phyloP scores from a whole-genome alignment of 2,797 vertebrate species.

The Semaprochilodus insignis region DNA sequence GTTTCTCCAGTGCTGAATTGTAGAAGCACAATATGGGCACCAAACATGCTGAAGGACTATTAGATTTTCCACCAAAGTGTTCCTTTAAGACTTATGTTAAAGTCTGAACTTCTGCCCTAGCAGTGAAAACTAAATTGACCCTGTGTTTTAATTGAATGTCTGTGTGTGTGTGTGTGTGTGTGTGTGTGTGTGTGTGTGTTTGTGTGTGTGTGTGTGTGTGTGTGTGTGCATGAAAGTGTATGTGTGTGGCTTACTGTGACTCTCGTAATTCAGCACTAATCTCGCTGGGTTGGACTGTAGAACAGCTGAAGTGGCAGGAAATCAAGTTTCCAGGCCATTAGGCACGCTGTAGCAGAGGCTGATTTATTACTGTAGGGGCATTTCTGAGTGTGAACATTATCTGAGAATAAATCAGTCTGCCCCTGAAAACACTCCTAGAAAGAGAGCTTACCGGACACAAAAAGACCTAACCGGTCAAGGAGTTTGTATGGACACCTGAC shows the following conservation, averaged over 20 bases:
- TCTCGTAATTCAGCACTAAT: constrained; percentile 57
- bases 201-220: constrained; percentile 4
- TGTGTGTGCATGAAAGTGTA: background rate
- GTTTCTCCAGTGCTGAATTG: too few species aligned
- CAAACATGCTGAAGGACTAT: too few species aligned
- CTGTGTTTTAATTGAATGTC: background rate
- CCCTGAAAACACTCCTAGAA: constrained; percentile 34
- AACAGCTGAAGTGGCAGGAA: constrained; percentile 64
- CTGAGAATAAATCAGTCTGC: constrained; percentile 60
- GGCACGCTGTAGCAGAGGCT: constrained; percentile 43
- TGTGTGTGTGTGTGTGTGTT: constrained; percentile 7
- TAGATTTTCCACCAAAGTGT: too few species aligned
- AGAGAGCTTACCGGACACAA: constrained; percentile 22
- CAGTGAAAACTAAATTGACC: background rate
- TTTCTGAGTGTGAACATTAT: constrained; percentile 61
- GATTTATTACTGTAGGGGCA: constrained; percentile 55
- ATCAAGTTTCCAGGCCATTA: constrained; percentile 64
- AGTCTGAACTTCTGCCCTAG: background rate
- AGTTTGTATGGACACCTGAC: background rate
- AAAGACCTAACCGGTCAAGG: constrained; percentile 14
- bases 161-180: background rate
- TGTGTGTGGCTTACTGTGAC: background rate
- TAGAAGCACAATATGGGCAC: too few species aligned
- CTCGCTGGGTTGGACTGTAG: constrained; percentile 55
- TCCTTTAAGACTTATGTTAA: background rate